Conservation (phyloP, 1,140 invertebrate species). For the Lordiphosa mommai region DNA sequence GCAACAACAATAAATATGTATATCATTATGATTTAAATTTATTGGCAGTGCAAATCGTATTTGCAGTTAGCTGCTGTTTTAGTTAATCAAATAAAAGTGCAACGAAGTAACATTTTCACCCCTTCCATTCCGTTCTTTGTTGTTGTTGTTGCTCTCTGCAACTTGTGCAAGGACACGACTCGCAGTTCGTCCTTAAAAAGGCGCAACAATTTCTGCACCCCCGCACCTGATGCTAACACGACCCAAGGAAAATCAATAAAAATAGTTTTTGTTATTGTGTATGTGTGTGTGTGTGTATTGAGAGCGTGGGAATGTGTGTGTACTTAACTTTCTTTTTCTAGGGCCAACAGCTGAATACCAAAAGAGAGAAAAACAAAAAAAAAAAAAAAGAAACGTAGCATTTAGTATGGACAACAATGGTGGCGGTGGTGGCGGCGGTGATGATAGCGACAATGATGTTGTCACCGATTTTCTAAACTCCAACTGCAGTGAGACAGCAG, state of each 20-base stretch:
- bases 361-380: constrained; percentile 25
- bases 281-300: constrained; percentile 20
- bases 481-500: constrained; percentile 46
- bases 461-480: constrained; percentile 78
- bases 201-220: constrained; percentile 66
- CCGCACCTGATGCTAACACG: constrained; percentile 45
- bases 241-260: constrained; percentile 66
- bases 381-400: constrained; percentile 17
- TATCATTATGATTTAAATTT: constrained; percentile 19
- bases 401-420: constrained; percentile 49
- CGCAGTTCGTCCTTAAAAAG: constrained; percentile 48
- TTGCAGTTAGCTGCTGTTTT: constrained; percentile 17
- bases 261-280: constrained; percentile 33
- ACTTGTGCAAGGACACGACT: constrained; percentile 60
- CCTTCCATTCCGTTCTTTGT: constrained; percentile 10
- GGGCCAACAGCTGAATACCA: constrained; percentile 26
- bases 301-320: constrained; percentile 38
- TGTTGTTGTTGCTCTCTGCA: constrained; percentile 28
- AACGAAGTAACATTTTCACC: neutral
- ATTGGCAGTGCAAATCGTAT: constrained; percentile 10
- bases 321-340: constrained; percentile 77
- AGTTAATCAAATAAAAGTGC: constrained; percentile 6
- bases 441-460: constrained; percentile 78
- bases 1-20: constrained; percentile 21
- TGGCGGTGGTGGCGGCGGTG: constrained; percentile 16